phyloP scores from a whole-genome alignment of 2,113 vertebrate species.

The Barbus barbus region DNA sequence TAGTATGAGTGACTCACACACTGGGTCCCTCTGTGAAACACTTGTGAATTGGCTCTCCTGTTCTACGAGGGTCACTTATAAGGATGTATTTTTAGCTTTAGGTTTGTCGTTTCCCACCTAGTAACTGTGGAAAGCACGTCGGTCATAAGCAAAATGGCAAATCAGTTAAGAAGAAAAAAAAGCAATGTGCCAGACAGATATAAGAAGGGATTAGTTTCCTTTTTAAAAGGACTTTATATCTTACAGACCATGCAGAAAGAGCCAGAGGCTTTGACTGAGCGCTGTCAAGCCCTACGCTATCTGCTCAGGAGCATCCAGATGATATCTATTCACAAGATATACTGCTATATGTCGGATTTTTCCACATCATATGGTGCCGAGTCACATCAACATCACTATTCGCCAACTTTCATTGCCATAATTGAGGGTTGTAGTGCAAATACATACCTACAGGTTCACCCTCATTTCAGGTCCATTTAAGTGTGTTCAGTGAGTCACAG shows the following conservation, averaged over 20 bases:
- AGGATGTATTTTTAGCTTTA: conserved; percentile 38
- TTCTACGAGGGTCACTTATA: conserved; percentile 32
- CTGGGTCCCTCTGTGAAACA: neutral
- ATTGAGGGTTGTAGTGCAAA: conserved; percentile 6
- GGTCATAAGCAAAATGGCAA: conserved; percentile 13
- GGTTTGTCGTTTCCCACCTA: neutral
- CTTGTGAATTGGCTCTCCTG: conserved; percentile 10
- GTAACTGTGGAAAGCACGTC: conserved; percentile 13
- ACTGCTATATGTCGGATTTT: neutral
- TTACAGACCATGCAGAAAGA: conserved; percentile 12
- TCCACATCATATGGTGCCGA: neutral
- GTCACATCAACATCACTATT: conserved; percentile 3
- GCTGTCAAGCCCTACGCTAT: conserved; percentile 23
- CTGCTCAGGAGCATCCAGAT: conserved; percentile 9
- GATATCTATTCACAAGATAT: neutral
- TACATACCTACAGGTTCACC: neutral
- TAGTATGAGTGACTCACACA: conserved; percentile 22
- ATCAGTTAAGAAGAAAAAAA: conserved; percentile 29
- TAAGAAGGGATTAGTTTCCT: conserved; percentile 4
- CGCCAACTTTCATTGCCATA: neutral
- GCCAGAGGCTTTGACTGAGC: neutral
- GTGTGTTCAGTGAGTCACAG: conserved; percentile 19
- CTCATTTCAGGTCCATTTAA: conserved; percentile 15
- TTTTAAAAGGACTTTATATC: neutral
- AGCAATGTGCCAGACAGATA: neutral